Evolutionary conservation across 2,888 invertebrate species (phyloP).

Genomic region (Priapulus caudatus): DNA sequence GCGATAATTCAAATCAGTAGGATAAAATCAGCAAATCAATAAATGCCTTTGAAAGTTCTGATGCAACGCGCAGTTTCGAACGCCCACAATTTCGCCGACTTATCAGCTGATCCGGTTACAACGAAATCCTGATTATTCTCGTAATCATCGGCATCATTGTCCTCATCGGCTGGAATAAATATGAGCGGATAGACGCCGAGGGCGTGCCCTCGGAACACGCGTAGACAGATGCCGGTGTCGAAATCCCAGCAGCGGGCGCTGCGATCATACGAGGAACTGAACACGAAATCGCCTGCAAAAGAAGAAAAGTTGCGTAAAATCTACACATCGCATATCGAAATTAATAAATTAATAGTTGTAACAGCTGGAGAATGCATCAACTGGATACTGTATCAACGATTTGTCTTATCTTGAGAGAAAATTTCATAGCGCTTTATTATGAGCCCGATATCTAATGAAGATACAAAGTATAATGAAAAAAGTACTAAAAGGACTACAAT

Average conservation of each 20-base stretch:
- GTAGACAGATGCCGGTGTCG: constrained; percentile 38
- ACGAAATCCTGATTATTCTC: constrained; percentile 29
- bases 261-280: constrained; percentile 31
- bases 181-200: constrained; percentile 43
- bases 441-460: too few relatives aligned
- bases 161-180: constrained; percentile 39
- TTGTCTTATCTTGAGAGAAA: too few relatives aligned
- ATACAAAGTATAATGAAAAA: too few relatives aligned
- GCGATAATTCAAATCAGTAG: too few relatives aligned
- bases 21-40: too few relatives aligned
- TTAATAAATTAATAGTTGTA: too few relatives aligned
- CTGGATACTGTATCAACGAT: too few relatives aligned
- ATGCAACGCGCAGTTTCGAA: constrained; percentile 36
- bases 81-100: constrained; percentile 38
- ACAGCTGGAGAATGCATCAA: too few relatives aligned
- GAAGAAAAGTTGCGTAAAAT: not conserved
- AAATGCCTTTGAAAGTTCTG: constrained; percentile 1
- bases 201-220: constrained; percentile 41
- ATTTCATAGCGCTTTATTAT: too few relatives aligned
- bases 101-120: constrained; percentile 38
- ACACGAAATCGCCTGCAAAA: constrained; percentile 24
- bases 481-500: too few relatives aligned
- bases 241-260: constrained; percentile 41
- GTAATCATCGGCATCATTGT: constrained; percentile 8
- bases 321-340: too few relatives aligned